Evolutionary conservation across 2,113 vertebrate genomes (phyloP), one percentile per base, ranked within the genome.

Genomic region (Pyxicephalus adspersus): DNA sequence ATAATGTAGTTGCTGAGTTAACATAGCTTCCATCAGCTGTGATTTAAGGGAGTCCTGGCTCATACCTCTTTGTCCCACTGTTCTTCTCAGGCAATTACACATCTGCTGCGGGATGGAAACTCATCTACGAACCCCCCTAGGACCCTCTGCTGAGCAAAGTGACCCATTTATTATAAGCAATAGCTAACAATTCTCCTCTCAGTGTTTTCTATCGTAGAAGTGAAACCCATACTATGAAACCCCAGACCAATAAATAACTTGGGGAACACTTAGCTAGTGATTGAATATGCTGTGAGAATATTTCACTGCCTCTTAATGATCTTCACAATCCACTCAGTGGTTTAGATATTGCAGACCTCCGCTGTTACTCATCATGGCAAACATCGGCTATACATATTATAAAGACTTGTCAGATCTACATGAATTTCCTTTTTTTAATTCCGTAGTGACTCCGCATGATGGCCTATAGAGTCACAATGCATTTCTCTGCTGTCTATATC

Each of bases 1-100:
- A 73, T 73, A 73, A 58, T 58, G 52, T 34, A 29, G 52, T 57
- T 58, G 54, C 70, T 58, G 45, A 34, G 54, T 77, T 52, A 77
- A 70, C 60, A 25, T 25, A 9, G 28, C 50, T 60, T 68, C 11
- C 16, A 38, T 80, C 50, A 64, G 60, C 78, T 58, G 66, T 72
- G 78, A 80, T 64, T 64, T 71, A 72, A 80, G 55, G 45, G 34
- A 17, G 5, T 61, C 66, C 28, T 19, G 22, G n/a, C 55, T 38
- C 15, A 79, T 79, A 72, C 23, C 45, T 73, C 50, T 73, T 72
- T 63, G 55, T 31, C 45, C 25, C 54, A 64, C 25, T 64, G 45
- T 81, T 73, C 58, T 52, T 73, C 68, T 73, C 57, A 73, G 67
- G 68, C 50, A 73, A 73, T 73, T 81, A 72, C 78, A 73, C 38